phyloP scores from a whole-genome alignment of 2,113 vertebrate genomes.

The Myocastor coypus region DNA sequence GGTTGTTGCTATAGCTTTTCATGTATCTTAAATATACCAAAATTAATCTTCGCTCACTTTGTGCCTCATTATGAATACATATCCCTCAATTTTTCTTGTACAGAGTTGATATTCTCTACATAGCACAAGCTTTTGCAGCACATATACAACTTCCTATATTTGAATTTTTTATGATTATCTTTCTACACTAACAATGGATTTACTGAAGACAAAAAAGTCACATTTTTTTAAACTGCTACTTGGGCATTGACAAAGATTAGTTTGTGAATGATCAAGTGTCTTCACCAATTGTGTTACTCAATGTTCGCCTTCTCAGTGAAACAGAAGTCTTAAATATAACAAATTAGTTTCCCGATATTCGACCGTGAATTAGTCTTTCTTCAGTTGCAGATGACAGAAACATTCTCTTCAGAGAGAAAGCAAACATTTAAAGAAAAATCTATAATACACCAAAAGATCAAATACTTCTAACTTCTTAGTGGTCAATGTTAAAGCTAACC shows the following conservation, averaged over 20 bases:
- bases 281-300: conserved; percentile 30
- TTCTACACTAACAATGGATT: conserved; percentile 9
- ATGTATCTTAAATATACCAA: background rate
- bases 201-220: background rate
- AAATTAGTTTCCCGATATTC: background rate
- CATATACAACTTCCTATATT: background rate
- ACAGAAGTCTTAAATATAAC: conserved; percentile 1
- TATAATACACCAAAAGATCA: background rate
- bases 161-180: conserved; percentile 11
- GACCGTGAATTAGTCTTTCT: conserved; percentile 19
- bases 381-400: conserved; percentile 44
- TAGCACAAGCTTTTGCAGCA: background rate
- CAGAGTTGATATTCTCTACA: background rate
- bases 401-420: conserved; percentile 42
- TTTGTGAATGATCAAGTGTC: background rate
- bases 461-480: conserved; percentile 24
- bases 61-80: background rate
- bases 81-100: background rate
- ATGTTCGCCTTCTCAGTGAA: conserved; percentile 45
- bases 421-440: conserved; percentile 38
- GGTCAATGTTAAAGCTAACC: background rate
- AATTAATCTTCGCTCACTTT: conserved; percentile 26
- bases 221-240: background rate
- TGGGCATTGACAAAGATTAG: conserved; percentile 13
- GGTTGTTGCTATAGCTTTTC: background rate